Evolutionary conservation across 2,797 vertebrate genomes (phyloP).

Genomic region (Epinephelus coioides): DNA sequence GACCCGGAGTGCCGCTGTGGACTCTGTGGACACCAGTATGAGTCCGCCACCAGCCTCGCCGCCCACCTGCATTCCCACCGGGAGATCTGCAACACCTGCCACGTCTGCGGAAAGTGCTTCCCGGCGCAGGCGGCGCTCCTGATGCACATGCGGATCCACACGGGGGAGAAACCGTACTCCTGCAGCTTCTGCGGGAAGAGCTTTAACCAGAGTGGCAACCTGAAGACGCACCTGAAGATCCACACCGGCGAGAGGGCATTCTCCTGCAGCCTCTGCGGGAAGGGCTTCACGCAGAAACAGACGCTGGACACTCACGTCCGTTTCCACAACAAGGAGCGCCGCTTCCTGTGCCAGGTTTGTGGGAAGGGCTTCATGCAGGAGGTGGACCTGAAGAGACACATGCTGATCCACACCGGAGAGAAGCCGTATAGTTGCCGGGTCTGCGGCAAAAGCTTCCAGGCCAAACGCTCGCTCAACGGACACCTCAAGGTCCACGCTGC

Average conservation of each 20-base stretch:
- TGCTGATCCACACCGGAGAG: slow-evolving; percentile 74
- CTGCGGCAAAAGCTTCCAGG: slow-evolving; percentile 75
- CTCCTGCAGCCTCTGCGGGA: slow-evolving; percentile 73
- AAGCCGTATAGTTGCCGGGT: slow-evolving; percentile 69
- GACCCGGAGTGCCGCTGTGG: slow-evolving; percentile 58
- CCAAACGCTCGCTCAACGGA: slow-evolving; percentile 66
- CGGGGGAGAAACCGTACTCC: slow-evolving; percentile 69
- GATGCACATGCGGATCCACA: slow-evolving; percentile 75
- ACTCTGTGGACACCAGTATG: slow-evolving; percentile 68
- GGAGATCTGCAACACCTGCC: slow-evolving; percentile 56
- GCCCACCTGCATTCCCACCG: slow-evolving; percentile 62
- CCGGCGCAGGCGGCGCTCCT: slow-evolving; percentile 45
- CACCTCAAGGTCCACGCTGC: slow-evolving; percentile 63
- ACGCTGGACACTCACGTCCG: slow-evolving; percentile 73
- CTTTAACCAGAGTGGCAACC: slow-evolving; percentile 74
- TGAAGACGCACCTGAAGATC: slow-evolving; percentile 77
- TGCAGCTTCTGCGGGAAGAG: slow-evolving; percentile 67
- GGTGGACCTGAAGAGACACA: slow-evolving; percentile 76
- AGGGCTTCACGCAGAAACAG: slow-evolving; percentile 75
- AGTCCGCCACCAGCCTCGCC: slow-evolving; percentile 49
- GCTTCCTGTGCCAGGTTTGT: slow-evolving; percentile 74
- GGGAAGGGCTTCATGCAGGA: slow-evolving; percentile 80
- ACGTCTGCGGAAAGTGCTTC: slow-evolving; percentile 72
- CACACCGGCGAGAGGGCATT: slow-evolving; percentile 69
- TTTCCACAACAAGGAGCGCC: slow-evolving; percentile 77